phyloP scores from a whole-genome alignment of 2,888 invertebrate species.

The Camptogramma bilineatum region DNA sequence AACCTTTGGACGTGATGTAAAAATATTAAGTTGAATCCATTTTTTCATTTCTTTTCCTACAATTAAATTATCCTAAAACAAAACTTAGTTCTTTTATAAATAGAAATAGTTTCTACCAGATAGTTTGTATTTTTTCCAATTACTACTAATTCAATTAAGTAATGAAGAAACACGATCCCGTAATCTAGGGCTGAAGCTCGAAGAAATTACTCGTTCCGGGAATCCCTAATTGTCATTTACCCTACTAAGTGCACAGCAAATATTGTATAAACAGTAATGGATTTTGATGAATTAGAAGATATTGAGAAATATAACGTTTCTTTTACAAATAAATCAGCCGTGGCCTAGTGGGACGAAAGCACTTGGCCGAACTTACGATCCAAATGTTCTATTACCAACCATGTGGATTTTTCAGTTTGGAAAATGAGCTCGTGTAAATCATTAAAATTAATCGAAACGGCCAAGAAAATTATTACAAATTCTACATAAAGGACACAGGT shows the following conservation, averaged over 20 bases:
- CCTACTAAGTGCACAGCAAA: conserved; percentile 28
- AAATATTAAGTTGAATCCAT: too few relatives aligned
- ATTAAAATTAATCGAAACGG: too few relatives aligned
- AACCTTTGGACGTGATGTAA: too few relatives aligned
- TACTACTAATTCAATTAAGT: conserved; percentile 31
- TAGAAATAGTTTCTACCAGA: conserved; percentile 1
- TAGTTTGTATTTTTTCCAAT: conserved; percentile 31
- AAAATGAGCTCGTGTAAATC: too few relatives aligned
- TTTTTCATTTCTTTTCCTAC: too few relatives aligned
- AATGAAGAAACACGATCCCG: conserved; percentile 34
- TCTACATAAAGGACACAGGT: too few relatives aligned
- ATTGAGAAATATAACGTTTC: not conserved
- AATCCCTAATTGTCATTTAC: conserved; percentile 31
- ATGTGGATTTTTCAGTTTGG: too few relatives aligned
- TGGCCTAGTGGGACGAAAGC: too few relatives aligned
- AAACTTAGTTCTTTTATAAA: not conserved
- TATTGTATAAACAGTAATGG: conserved; percentile 23
- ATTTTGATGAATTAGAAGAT: conserved; percentile 9
- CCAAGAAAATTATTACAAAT: too few relatives aligned
- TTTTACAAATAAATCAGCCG: too few relatives aligned
- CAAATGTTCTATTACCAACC: too few relatives aligned
- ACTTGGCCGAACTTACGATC: too few relatives aligned
- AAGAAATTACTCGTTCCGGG: conserved; percentile 31
- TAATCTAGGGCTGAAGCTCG: conserved; percentile 30
- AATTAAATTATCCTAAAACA: not conserved